Evolutionary conservation across 2,113 vertebrate genomes (phyloP).

Genomic region (Gallinago media): DNA sequence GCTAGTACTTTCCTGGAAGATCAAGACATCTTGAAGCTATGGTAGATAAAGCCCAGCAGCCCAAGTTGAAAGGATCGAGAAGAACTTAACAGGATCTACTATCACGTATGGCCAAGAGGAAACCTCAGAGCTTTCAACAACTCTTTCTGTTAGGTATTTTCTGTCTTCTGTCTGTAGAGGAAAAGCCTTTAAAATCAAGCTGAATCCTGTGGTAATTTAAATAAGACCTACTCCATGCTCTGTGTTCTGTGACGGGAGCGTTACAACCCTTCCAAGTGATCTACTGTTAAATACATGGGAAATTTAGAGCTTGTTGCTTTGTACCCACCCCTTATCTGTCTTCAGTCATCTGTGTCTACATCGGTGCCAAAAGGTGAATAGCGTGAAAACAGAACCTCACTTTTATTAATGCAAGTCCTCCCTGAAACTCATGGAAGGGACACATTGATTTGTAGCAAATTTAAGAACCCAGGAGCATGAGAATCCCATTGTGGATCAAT

Average conservation of each 20-base stretch:
- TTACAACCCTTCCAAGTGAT: background rate
- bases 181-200: background rate
- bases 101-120: background rate
- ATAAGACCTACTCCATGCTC: background rate
- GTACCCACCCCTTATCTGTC: background rate
- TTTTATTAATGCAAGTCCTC: background rate
- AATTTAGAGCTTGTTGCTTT: background rate
- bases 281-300: background rate
- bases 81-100: background rate
- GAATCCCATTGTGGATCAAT: background rate
- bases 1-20: background rate
- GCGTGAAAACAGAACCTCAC: accelerated
- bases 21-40: background rate
- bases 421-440: background rate
- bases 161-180: background rate
- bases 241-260: background rate
- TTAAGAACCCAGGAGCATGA: background rate
- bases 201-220: background rate
- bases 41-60: background rate
- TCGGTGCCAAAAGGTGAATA: background rate
- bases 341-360: accelerated
- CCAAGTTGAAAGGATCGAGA: background rate
- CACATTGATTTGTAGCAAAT: background rate
- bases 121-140: background rate
- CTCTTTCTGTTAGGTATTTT: background rate